Percentiles rank a stretch among this genome's conserved stretches.
phyloP scores from a whole-genome alignment of 2,888 invertebrate species.

The Melanostoma mellinum region DNA sequence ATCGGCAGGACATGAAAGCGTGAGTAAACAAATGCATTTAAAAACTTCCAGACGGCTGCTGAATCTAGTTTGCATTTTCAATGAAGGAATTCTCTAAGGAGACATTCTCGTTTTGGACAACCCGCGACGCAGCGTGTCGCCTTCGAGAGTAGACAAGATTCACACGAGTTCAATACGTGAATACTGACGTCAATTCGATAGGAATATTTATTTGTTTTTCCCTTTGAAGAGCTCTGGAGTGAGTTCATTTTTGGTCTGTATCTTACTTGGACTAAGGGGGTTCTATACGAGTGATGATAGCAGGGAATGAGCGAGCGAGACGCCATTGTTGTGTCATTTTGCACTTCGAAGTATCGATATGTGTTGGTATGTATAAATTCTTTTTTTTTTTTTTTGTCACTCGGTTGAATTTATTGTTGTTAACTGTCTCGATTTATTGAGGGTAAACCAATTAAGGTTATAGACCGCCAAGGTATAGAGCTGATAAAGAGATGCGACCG shows the following conservation, averaged over 20 bases:
- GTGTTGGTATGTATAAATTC: constrained; percentile 24
- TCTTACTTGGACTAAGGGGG: background rate
- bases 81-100: constrained; percentile 23
- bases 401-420: constrained; percentile 29
- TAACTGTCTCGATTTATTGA: constrained; percentile 33
- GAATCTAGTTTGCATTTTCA: constrained; percentile 60
- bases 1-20: background rate
- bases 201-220: constrained; percentile 11
- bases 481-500: background rate
- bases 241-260: constrained; percentile 52
- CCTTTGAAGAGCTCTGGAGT: constrained; percentile 19
- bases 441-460: constrained; percentile 57
- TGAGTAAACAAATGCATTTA: constrained; percentile 35
- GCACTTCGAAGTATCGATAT: background rate
- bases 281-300: background rate
- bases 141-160: background rate
- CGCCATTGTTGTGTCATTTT: constrained; percentile 4
- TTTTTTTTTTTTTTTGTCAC: constrained; percentile 7
- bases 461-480: constrained; percentile 41
- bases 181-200: constrained; percentile 60
- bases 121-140: constrained; percentile 4
- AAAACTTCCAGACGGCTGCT: constrained; percentile 35
- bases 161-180: constrained; percentile 41
- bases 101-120: background rate
- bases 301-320: background rate